Evolutionary conservation across 1,140 invertebrate genomes (phyloP).

Genomic region (Magallana gigas): DNA sequence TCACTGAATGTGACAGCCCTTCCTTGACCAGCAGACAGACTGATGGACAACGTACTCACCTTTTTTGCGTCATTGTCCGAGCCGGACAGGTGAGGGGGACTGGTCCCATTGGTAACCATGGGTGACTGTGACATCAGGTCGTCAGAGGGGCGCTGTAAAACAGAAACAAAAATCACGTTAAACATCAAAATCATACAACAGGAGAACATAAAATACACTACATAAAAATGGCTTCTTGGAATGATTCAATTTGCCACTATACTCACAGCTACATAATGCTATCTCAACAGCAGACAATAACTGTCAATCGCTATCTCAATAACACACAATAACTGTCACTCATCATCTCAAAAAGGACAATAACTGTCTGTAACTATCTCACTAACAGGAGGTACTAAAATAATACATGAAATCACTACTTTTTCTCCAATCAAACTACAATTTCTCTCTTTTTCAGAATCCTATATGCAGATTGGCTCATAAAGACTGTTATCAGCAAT

Average conservation of each 20-base stretch:
- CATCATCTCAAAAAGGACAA: neutral
- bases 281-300: neutral
- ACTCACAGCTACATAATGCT: too few relatives aligned
- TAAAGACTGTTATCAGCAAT: too few relatives aligned
- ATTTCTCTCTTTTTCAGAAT: too few relatives aligned
- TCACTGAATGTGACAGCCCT: too few relatives aligned
- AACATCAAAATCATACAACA: neutral
- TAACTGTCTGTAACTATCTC: neutral
- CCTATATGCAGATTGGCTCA: too few relatives aligned
- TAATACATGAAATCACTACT: too few relatives aligned
- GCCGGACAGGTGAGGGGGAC: conserved; percentile 86
- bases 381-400: neutral
- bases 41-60: conserved; percentile 83
- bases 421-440: too few relatives aligned
- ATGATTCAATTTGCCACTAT: too few relatives aligned
- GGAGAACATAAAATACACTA: neutral
- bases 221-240: too few relatives aligned
- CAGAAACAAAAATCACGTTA: conserved; percentile 71
- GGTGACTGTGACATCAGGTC: conserved; percentile 95
- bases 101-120: conserved; percentile 95
- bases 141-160: conserved; percentile 94
- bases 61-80: conserved; percentile 97
- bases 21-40: neutral
- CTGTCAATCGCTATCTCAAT: neutral
- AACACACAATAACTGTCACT: neutral